Evolutionary conservation across 2,797 vertebrate species (phyloP).

Genomic region (Lutjanus argentimaculatus): DNA sequence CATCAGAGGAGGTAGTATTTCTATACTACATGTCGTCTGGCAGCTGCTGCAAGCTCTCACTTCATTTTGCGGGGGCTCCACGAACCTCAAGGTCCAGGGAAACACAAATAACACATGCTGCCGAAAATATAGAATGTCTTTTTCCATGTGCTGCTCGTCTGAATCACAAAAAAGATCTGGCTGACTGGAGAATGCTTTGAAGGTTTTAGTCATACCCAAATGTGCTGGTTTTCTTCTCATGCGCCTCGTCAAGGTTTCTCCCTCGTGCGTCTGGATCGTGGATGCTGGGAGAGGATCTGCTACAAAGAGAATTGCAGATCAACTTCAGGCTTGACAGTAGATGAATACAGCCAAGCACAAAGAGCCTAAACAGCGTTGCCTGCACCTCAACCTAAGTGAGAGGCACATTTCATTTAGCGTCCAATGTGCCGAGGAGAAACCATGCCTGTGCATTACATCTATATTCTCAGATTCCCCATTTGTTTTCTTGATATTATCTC

Average conservation of each 20-base stretch:
- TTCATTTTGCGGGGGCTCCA: slow-evolving; percentile 66
- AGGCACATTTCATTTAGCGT: slow-evolving; percentile 54
- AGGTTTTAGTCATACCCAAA: slow-evolving; percentile 80
- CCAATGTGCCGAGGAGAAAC: slow-evolving; percentile 34
- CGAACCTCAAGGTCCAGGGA: slow-evolving; percentile 66
- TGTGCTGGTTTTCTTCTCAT: slow-evolving; percentile 79
- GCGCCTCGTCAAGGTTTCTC: slow-evolving; percentile 81
- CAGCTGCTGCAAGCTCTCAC: slow-evolving; percentile 71
- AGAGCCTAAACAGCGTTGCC: slow-evolving; percentile 72
- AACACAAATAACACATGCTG: slow-evolving; percentile 75
- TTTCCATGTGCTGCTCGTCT: slow-evolving; percentile 63
- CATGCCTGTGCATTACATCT: slow-evolving; percentile 20
- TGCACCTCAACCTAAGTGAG: slow-evolving; percentile 57
- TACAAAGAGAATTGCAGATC: slow-evolving; percentile 87
- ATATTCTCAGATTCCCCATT: slow-evolving; percentile 23
- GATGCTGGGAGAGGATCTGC: slow-evolving; percentile 73
- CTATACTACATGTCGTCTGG: slow-evolving; percentile 59
- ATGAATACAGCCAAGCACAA: slow-evolving; percentile 78
- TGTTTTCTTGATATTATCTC: slow-evolving; percentile 14
- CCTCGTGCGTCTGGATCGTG: slow-evolving; percentile 73
- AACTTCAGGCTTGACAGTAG: slow-evolving; percentile 76
- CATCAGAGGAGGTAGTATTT: slow-evolving; percentile 73
- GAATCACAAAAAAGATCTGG: slow-evolving; percentile 65
- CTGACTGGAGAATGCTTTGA: slow-evolving; percentile 78
- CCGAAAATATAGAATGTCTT: slow-evolving; percentile 67